Evolutionary conservation across 2,888 invertebrate species (phyloP), one percentile per base, ranked within the genome.

Genomic region (Tyria jacobaeae): DNA sequence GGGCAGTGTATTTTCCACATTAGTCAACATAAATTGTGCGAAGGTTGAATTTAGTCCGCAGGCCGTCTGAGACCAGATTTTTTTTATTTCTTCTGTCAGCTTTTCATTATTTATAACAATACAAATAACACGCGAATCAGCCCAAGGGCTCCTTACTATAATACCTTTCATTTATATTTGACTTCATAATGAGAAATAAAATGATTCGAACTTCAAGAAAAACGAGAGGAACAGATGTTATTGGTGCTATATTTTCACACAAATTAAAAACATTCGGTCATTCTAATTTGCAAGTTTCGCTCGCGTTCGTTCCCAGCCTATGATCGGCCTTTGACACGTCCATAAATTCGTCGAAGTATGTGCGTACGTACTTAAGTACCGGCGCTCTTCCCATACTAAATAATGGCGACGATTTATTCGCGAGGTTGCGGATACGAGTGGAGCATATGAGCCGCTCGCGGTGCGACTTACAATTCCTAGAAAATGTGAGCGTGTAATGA

Each of bases 401-500:
- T 89, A 89, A 90, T 85, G 86, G 78, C 80, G 78, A 81, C 83
- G 87, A 88, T 89, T 89, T 89, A 90, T 90, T 90, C 84, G 88
- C 87, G 81, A 81, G 78, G 83, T 81, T 83, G 87, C 85, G 87
- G 87, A 88, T 87, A 88, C 87, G 79, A 80, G 68, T 72, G 77
- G 83, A 84, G 86, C 81, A 86, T 86, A 85, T 83, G 86, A 87
- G 84, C 76, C 68, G 81, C 80, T 83, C 84, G 78, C 81, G 83
- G 80, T 81, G 83, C 85, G 83, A 84, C 82, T 85, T 87, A 86
- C 81, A 80, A 81, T 94, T 93, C 93, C 87, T 89, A 92, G 93
- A 92, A 94, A 68, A 78, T 71, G 70, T 72, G 87, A 87, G 91
- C 90, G 92, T 90, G 92, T 92, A 89, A 88, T 90, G 94, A 93